Evolutionary conservation across 2,113 vertebrate species (phyloP).

Genomic region (Trachemys scripta): DNA sequence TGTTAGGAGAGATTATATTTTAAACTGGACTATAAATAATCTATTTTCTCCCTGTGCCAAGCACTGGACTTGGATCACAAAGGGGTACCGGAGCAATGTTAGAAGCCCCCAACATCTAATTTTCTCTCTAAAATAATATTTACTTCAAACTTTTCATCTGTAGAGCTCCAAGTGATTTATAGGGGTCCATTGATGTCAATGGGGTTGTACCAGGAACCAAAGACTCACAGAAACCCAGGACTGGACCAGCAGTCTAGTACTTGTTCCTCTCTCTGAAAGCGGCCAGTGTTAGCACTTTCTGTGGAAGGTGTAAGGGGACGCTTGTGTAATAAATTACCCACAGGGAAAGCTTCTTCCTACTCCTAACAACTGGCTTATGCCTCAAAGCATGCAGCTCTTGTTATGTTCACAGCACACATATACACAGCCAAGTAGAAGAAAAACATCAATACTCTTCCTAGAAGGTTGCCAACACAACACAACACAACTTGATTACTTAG

Average conservation of each 20-base stretch:
- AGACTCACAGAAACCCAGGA: not conserved
- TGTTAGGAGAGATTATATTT: not conserved
- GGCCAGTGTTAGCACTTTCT: not conserved
- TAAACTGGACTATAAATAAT: not conserved
- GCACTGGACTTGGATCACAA: not conserved
- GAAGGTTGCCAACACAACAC: too few species aligned
- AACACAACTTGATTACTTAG: too few species aligned
- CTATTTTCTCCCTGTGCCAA: not conserved
- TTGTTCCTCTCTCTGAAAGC: not conserved
- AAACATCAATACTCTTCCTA: too few species aligned
- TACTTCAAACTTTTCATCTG: not conserved
- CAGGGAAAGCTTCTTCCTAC: too few species aligned
- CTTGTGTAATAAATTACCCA: too few species aligned
- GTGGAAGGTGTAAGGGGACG: too few species aligned
- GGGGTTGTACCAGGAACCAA: not conserved
- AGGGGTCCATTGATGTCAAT: not conserved
- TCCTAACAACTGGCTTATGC: too few species aligned
- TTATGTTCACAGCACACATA: too few species aligned
- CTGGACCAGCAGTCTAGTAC: not conserved
- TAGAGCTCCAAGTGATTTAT: not conserved
- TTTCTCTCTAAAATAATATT: not conserved
- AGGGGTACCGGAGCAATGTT: not conserved
- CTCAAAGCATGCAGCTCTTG: too few species aligned
- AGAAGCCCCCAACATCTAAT: not conserved
- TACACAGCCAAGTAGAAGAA: too few species aligned